A percentile compares a stretch with the other conserved stretches of the same genome.
Conservation (phyloP, 1,140 invertebrate genomes). For the Mercenaria mercenaria region DNA sequence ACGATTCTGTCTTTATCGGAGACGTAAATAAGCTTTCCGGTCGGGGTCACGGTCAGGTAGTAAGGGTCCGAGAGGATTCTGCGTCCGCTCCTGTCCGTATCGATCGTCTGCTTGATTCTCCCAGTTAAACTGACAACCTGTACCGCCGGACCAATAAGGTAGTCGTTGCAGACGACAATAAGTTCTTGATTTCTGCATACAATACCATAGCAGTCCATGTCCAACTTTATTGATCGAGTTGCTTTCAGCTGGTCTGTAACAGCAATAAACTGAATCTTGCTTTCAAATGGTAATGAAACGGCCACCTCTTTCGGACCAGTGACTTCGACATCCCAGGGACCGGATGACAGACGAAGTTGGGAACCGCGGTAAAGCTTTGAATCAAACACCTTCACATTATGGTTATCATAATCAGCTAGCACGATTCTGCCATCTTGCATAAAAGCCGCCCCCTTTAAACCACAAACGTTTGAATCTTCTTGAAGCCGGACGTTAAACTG, state of each 20-base stretch:
- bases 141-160: conserved; percentile 55
- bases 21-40: conserved; percentile 58
- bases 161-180: conserved; percentile 62
- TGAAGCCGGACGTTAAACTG: conserved; percentile 55
- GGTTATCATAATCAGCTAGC: conserved; percentile 63
- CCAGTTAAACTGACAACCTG: conserved; percentile 60
- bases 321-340: conserved; percentile 60
- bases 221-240: conserved; percentile 51
- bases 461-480: conserved; percentile 41
- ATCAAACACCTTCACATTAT: conserved; percentile 60
- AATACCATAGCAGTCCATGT: conserved; percentile 63
- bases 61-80: conserved; percentile 57
- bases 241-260: conserved; percentile 48
- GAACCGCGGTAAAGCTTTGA: conserved; percentile 56
- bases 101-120: conserved; percentile 63
- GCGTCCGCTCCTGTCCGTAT: conserved; percentile 50
- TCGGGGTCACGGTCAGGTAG: conserved; percentile 57
- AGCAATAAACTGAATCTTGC: conserved; percentile 62
- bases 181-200: conserved; percentile 64
- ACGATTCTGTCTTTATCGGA: conserved; percentile 62
- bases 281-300: conserved; percentile 60
- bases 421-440: conserved; percentile 48
- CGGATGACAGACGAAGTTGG: conserved; percentile 48
- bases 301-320: conserved; percentile 60
- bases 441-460: conserved; percentile 51